These are phyloP conservation scores for Tenrec ecaudatus DNA, from an alignment of 2,113 vertebrate species.

Conservation along the genomic window DNA sequence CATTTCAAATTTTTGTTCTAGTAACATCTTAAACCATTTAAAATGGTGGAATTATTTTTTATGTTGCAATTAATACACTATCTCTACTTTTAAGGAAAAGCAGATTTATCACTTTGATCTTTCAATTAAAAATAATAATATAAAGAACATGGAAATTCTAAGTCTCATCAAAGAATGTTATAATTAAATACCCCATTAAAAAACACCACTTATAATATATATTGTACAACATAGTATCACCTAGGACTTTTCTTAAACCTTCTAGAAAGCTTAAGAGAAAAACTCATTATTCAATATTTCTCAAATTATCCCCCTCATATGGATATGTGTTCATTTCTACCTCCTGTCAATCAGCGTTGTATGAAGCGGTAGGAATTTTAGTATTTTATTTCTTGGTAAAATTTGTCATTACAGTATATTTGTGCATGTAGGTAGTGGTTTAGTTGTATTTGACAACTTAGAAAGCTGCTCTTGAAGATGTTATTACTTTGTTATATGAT, in stretches of 20 bases:
- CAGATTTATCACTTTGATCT: not conserved
- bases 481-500: not conserved
- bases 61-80: not conserved
- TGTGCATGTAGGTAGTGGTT: not conserved
- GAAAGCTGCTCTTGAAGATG: not conserved
- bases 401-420: not conserved
- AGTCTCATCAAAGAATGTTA: not conserved
- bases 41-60: not conserved
- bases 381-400: constrained; percentile 54
- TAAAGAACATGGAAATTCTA: constrained; percentile 3
- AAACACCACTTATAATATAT: not conserved
- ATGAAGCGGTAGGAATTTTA: not conserved
- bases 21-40: not conserved
- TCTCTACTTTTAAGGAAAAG: not conserved
- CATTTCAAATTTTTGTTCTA: not conserved
- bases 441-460: constrained; percentile 16
- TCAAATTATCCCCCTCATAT: too few relatives aligned
- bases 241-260: too few relatives aligned
- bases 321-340: too few relatives aligned
- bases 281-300: too few relatives aligned
- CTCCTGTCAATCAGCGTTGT: too few relatives aligned
- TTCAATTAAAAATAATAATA: too few relatives aligned
- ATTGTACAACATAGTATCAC: not conserved
- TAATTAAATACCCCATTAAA: not conserved
- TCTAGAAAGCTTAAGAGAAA: too few relatives aligned